phyloP scores from a whole-genome alignment of 2,797 vertebrate species.

The Chloroceryle amazona region DNA sequence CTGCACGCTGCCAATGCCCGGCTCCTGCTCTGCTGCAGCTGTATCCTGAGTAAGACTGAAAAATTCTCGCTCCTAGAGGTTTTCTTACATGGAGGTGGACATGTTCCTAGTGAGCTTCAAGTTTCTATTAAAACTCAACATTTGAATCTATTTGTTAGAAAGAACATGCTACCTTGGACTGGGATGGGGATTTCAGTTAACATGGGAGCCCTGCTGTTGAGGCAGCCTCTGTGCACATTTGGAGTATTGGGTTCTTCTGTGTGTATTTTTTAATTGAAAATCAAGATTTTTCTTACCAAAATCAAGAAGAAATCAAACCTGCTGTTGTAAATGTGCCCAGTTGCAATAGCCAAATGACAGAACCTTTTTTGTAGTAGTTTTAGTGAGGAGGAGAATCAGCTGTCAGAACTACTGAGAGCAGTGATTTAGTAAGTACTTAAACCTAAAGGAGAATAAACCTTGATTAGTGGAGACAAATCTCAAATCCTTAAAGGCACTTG shows the following conservation, averaged over 20 bases:
- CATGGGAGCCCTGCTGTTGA: accelerated
- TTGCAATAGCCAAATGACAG: neutral
- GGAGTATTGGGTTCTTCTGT: neutral
- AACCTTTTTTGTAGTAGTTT: neutral
- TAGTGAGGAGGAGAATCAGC: neutral
- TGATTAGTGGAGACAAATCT: neutral
- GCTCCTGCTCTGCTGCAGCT: neutral
- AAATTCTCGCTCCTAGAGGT: neutral
- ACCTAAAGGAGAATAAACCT: constrained; percentile 14
- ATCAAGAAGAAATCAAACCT: neutral
- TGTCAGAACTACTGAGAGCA: neutral
- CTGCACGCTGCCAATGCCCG: accelerated
- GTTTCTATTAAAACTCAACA: neutral
- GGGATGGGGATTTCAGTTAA: accelerated
- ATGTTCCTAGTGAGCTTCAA: neutral
- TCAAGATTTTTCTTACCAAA: neutral
- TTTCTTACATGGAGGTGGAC: neutral
- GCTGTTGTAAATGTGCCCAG: neutral
- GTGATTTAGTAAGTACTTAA: neutral
- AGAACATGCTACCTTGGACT: accelerated
- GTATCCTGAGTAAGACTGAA: neutral
- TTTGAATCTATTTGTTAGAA: neutral
- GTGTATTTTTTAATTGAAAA: neutral
- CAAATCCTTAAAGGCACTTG: neutral
- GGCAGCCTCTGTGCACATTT: neutral